Evolutionary conservation across 1,140 invertebrate species (phyloP).

Genomic region (Dendroctonus valens): DNA sequence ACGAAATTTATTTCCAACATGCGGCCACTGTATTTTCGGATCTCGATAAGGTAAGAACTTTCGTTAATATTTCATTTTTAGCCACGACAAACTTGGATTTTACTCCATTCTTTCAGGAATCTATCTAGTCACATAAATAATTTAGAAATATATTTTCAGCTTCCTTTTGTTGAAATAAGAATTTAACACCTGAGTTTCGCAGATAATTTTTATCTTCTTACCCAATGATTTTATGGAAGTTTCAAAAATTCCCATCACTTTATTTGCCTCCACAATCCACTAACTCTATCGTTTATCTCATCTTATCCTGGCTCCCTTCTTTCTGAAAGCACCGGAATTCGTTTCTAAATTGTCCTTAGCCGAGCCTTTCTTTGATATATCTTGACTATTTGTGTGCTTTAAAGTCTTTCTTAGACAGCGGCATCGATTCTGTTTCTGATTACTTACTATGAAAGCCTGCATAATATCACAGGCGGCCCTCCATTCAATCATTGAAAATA

Average conservation of each 20-base stretch:
- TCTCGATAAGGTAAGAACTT: background rate
- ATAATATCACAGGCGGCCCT: constrained; percentile 27
- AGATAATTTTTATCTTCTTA: too few species aligned
- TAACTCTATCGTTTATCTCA: constrained; percentile 46
- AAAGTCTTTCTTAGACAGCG: constrained; percentile 39
- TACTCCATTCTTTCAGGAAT: background rate
- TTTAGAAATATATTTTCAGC: too few species aligned
- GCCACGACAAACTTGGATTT: constrained; percentile 1
- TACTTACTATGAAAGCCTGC: constrained; percentile 36
- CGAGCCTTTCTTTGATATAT: constrained; percentile 45
- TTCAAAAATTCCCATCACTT: constrained; percentile 46
- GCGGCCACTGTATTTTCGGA: background rate
- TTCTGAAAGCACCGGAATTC: constrained; percentile 43
- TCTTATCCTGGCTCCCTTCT: constrained; percentile 42
- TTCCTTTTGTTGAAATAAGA: too few species aligned
- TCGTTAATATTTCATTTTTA: constrained; percentile 13
- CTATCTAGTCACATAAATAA: background rate
- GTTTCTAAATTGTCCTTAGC: constrained; percentile 44
- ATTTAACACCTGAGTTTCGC: too few species aligned
- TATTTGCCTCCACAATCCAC: constrained; percentile 44
- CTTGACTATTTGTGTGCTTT: constrained; percentile 46
- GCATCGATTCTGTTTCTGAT: constrained; percentile 42
- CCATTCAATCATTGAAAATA: constrained; percentile 33
- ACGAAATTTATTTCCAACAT: constrained; percentile 8
- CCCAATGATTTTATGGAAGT: constrained; percentile 17